phyloP scores from a whole-genome alignment of 2,797 vertebrate genomes.

The Luscinia luscinia region DNA sequence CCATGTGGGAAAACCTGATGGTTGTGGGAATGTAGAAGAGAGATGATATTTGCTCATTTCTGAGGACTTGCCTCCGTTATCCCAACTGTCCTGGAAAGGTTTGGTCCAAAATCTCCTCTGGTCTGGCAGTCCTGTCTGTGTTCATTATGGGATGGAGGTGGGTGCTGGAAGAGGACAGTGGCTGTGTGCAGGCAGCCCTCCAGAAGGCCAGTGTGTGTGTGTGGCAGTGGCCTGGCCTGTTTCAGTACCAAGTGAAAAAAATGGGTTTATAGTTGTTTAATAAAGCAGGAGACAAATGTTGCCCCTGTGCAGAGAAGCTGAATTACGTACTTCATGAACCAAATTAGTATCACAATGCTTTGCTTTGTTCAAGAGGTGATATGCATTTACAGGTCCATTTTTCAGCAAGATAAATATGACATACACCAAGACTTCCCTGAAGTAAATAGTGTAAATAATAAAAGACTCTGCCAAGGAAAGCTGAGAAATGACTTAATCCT shows the following conservation, averaged over 20 bases:
- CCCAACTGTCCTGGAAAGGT: background rate
- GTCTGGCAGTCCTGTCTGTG: background rate
- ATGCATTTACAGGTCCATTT: conserved; percentile 81
- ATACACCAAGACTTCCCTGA: conserved; percentile 80
- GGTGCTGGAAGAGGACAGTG: background rate
- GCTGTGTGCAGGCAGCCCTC: background rate
- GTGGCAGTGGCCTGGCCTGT: conserved; percentile 51
- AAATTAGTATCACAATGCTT: conserved; percentile 88
- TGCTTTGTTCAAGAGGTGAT: conserved; percentile 90
- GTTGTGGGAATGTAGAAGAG: background rate
- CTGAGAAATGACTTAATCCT: conserved; percentile 86
- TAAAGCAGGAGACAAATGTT: conserved; percentile 90
- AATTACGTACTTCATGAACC: conserved; percentile 93
- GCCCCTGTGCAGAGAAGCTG: conserved; percentile 84
- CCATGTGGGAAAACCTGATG: background rate
- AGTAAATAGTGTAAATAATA: conserved; percentile 90
- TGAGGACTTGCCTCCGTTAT: background rate
- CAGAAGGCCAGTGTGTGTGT: background rate
- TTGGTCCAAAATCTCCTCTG: background rate
- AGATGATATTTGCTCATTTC: background rate
- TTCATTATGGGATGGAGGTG: background rate
- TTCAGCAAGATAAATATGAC: conserved; percentile 88
- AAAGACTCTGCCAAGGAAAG: conserved; percentile 82
- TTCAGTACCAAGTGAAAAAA: conserved; percentile 83
- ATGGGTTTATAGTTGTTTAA: conserved; percentile 88